Evolutionary conservation across 2,113 vertebrate genomes (phyloP).

Genomic region (Rhea pennata): DNA sequence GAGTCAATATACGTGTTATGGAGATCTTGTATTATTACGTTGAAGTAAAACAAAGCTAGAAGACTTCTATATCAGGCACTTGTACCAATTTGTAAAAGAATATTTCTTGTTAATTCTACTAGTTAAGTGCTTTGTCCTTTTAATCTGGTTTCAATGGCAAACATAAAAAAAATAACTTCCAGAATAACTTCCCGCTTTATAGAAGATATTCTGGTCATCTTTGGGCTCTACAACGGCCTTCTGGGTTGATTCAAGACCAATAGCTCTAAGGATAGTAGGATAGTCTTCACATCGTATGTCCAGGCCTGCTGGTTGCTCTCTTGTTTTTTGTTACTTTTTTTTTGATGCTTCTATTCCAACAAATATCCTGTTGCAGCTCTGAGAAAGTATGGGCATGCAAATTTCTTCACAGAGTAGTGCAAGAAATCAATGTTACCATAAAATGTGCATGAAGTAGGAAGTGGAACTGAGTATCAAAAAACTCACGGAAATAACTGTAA

Average conservation of each 20-base stretch:
- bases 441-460: constrained; percentile 14
- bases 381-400: not conserved
- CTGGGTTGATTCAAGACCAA: not conserved
- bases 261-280: not conserved
- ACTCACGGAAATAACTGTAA: not conserved
- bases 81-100: constrained; percentile 43
- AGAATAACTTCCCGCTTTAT: not conserved
- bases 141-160: not conserved
- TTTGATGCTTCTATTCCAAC: not conserved
- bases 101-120: constrained; percentile 25
- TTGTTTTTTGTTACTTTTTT: not conserved
- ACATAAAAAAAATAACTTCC: not conserved
- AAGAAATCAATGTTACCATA: constrained; percentile 9
- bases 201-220: not conserved
- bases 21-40: not conserved
- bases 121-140: constrained; percentile 27
- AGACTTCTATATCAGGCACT: constrained; percentile 14
- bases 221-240: not conserved
- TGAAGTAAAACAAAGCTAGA: constrained; percentile 38
- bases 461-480: not conserved
- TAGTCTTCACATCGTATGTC: not conserved
- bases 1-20: constrained; percentile 23
- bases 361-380: not conserved
- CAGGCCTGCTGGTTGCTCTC: not conserved
- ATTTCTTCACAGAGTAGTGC: not conserved